Base-by-base conservation (phyloP, 2,888 invertebrate species). In the Oligia fasciuncula region DNA sequence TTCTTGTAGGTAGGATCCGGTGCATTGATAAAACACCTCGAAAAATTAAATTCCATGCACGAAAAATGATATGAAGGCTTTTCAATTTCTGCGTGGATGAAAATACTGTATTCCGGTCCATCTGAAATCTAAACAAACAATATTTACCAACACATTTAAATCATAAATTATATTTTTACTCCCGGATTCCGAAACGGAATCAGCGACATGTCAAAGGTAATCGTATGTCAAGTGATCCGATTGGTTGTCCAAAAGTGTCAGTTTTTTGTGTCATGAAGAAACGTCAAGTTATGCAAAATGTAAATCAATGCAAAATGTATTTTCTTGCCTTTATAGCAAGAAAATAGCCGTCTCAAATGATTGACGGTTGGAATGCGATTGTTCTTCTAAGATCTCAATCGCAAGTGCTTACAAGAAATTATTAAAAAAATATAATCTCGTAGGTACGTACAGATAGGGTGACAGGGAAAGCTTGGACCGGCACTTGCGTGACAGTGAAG, bases 41-140 rank as follows among this genome's bases (percentile, higher is more conserved):
- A 98, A 94, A 98, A 98, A 93, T 98, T 96, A 89, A 97, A 97
- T n/a, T 96, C 93, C 87, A 92, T 94, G 90, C 97, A 98, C 8
- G 98, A 98, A 91, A 98, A 98, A 88, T 97, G 97, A 85, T 97
- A 97, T 1, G 94, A 91, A 0, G 97, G 97, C 83, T 96, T 97
- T 84, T 97, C 96, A 65, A 97, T 97, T 67, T 96, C 95, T 35
- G 97, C 97, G 86, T 97, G 95, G 62, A 98, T 91, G 71, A 95
- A 93, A 77, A 98, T 95, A 60, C 91, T 94, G 90, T 98, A 98
- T 9, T 95, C 97, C 5, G 98, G 98, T 0, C 98, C 98, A 92
- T 98, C 97, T 57, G 97, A 96, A 79, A 98, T 97, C 98, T 98
- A 77, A 73, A 89, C 77, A 76, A 66, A 70, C 13, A 54, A 74